Conservation (phyloP, 2,113 vertebrate species). For the Eclectus roratus region DNA sequence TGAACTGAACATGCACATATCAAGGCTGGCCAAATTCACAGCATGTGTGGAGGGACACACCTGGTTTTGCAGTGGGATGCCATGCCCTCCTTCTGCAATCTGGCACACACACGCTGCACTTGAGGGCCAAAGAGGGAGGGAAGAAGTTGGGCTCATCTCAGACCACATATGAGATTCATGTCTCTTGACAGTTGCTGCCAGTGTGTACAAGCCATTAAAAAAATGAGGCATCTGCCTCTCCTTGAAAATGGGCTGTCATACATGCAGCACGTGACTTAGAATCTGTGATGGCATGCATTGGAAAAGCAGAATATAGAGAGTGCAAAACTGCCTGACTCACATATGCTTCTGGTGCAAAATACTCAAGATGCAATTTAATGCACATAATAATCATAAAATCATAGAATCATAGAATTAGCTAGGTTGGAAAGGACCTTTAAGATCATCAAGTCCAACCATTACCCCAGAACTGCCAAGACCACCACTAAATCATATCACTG, state of each 20-base stretch:
- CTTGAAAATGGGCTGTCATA: not conserved
- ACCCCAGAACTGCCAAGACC: not conserved
- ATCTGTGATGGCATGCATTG: not conserved
- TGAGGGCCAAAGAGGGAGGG: not conserved
- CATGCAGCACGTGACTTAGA: accelerated
- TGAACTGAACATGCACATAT: not conserved
- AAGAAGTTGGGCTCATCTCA: not conserved
- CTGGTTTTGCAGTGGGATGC: not conserved
- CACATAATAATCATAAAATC: not conserved
- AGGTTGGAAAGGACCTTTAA: not conserved
- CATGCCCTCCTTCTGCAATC: not conserved
- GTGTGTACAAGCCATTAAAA: accelerated
- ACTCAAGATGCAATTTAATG: not conserved
- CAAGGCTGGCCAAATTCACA: not conserved
- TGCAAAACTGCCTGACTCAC: not conserved
- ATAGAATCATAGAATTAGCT: not conserved
- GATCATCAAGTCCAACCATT: not conserved
- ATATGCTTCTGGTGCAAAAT: not conserved
- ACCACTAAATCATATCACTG: not conserved
- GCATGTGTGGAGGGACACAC: accelerated
- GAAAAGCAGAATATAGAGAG: not conserved
- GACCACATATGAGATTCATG: not conserved
- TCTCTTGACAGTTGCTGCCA: not conserved
- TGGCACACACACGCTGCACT: not conserved
- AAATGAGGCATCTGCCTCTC: not conserved